Base-by-base conservation (phyloP, 2,888 invertebrate genomes). In the Branchellion lobata region DNA sequence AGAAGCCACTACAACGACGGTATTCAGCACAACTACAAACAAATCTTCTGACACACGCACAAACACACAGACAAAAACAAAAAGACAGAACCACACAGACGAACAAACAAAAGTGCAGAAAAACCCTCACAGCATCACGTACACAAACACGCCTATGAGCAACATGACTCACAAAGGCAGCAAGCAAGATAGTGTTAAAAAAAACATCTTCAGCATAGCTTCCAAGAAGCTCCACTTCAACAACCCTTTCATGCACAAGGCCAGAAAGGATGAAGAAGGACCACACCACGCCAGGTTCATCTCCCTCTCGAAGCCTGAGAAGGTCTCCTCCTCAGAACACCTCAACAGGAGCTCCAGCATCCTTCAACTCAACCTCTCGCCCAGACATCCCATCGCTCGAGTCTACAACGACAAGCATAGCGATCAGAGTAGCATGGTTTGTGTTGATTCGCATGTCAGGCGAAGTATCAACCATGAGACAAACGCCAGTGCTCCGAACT, bases 201-300 rank as follows among this genome's bases (percentile, higher is more conserved):
- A 57, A n/a, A 57, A 57, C 61, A 57, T 57, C 21, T 57, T 57
- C 61, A 57, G 21, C 61, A 57, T 57, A 3, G 61, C 61, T n/a
- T 24, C 61, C 3, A 57, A 57, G 21, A 57, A 57, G 21, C 61
- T 57, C 61, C 3, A 18, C 24, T 57, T 57, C 61, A 57, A 57
- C 61, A 57, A 57, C 61, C 61, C 61, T 57, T 57, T 57, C 24
- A 3, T 57, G 5, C 21, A 24, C 61, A 8, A 57, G 11, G 8
- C 61, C 21, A 8, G 21, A 18, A 57, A n/a, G 14, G 21, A 57
- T 3, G 61, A 18, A 8, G 61, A 57, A 57, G 21, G 5, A 24
- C 61, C 21, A 5, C n/a, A 8, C 61, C 61, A 57, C 61, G 21
- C 24, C 21, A 18, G 61, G 61, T 57, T 57, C 61, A 57, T 57